Conservation (phyloP, 2,888 invertebrate species). For the Diaperis boleti region DNA sequence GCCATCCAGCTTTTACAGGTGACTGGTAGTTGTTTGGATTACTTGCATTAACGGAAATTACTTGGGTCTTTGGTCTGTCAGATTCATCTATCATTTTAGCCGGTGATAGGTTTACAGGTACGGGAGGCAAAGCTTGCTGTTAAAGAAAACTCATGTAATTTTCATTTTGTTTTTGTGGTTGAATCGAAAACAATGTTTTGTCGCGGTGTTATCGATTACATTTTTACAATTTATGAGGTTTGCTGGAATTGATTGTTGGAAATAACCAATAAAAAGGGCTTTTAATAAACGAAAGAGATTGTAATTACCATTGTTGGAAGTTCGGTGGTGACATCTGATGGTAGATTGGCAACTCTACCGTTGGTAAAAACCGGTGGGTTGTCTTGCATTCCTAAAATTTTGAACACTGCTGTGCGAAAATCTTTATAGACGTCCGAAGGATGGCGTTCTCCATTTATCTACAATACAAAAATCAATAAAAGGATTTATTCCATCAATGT, state of each 20-base stretch:
- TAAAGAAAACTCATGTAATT: conserved; percentile 3
- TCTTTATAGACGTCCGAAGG: conserved; percentile 90
- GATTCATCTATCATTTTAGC: conserved; percentile 46
- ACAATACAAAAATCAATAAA: conserved; percentile 44
- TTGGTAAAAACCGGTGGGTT: conserved; percentile 73
- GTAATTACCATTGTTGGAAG: conserved; percentile 60
- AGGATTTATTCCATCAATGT: conserved; percentile 3
- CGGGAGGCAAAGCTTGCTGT: conserved; percentile 28
- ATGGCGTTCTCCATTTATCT: conserved; percentile 91
- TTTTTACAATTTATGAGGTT: conserved; percentile 22
- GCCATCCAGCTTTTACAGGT: conserved; percentile 62
- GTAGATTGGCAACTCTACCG: conserved; percentile 72
- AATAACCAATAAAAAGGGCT: conserved; percentile 19
- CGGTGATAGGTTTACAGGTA: conserved; percentile 22
- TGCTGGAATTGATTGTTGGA: conserved; percentile 9
- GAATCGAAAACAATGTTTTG: background rate
- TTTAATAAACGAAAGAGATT: background rate
- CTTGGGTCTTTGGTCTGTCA: conserved; percentile 60
- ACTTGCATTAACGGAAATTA: conserved; percentile 60
- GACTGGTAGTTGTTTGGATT: conserved; percentile 52
- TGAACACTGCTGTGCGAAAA: conserved; percentile 82
- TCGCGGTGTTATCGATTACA: conserved; percentile 12
- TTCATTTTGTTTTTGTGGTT: background rate
- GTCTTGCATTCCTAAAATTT: conserved; percentile 79
- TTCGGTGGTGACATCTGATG: conserved; percentile 65